Conservation (phyloP, 2,113 vertebrate genomes). For the Phasianus colchicus region DNA sequence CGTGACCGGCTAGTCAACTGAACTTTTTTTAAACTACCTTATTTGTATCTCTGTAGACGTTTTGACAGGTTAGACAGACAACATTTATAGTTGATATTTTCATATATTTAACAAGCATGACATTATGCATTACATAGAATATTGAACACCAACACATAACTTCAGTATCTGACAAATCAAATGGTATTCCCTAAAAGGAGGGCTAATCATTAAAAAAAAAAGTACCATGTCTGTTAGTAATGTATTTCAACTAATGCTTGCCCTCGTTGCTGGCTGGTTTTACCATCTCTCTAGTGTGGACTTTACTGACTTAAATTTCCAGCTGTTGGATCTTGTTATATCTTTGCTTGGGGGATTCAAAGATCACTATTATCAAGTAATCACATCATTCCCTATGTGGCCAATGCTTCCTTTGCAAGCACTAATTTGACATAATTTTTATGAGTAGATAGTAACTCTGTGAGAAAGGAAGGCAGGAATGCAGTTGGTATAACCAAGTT, state of each 20-base stretch:
- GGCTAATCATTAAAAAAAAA: neutral
- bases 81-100: neutral
- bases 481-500: neutral
- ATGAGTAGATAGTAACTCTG: neutral
- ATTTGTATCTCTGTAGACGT: neutral
- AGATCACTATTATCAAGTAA: neutral
- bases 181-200: neutral
- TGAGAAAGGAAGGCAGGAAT: neutral
- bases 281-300: neutral
- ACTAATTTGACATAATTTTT: neutral
- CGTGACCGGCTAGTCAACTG: accelerated
- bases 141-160: neutral
- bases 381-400: neutral
- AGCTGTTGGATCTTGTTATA: neutral
- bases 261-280: neutral
- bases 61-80: neutral
- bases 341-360: neutral
- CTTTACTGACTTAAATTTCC: neutral
- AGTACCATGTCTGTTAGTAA: neutral
- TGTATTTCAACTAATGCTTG: neutral
- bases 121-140: neutral
- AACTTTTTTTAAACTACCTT: neutral
- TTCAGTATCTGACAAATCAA: neutral
- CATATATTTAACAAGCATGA: neutral
- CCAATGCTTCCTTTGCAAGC: neutral